Evolutionary conservation across 2,113 vertebrate genomes (phyloP).

Genomic region (Capreolus pygargus): DNA sequence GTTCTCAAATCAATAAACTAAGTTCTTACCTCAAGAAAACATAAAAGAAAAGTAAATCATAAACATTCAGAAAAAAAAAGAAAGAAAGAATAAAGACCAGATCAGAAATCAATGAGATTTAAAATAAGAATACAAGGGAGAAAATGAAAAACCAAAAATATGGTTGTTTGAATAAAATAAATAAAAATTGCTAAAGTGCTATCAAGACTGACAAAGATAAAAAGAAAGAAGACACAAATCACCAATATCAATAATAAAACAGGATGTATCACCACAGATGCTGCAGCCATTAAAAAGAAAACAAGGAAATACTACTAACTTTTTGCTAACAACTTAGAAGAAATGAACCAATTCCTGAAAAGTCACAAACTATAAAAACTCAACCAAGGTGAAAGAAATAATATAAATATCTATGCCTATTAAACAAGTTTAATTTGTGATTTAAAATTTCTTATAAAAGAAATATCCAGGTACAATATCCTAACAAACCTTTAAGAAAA

Average conservation of each 20-base stretch:
- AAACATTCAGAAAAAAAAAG: not conserved
- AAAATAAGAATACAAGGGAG: not conserved
- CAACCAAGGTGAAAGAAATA: not conserved
- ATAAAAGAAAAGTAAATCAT: not conserved
- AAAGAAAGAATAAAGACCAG: not conserved
- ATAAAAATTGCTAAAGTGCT: not conserved
- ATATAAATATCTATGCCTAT: not conserved
- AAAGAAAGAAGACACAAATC: not conserved
- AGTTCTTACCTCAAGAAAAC: not conserved
- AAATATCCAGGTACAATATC: not conserved
- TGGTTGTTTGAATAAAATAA: not conserved
- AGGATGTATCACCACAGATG: not conserved
- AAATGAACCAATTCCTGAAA: not conserved
- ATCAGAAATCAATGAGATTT: not conserved
- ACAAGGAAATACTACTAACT: not conserved
- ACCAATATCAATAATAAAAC: not conserved
- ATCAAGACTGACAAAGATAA: not conserved
- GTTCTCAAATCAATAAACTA: not conserved
- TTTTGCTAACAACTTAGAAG: not conserved
- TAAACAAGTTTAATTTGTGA: slow-evolving; percentile 15
- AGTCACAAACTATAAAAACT: not conserved
- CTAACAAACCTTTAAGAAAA: not conserved
- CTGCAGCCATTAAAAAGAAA: not conserved
- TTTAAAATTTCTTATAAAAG: not conserved
- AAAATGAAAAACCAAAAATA: not conserved